A percentile compares a stretch with the other conserved stretches of the same genome.
phyloP scores from a whole-genome alignment of 2,113 vertebrate genomes.

The Heteronetta atricapilla region DNA sequence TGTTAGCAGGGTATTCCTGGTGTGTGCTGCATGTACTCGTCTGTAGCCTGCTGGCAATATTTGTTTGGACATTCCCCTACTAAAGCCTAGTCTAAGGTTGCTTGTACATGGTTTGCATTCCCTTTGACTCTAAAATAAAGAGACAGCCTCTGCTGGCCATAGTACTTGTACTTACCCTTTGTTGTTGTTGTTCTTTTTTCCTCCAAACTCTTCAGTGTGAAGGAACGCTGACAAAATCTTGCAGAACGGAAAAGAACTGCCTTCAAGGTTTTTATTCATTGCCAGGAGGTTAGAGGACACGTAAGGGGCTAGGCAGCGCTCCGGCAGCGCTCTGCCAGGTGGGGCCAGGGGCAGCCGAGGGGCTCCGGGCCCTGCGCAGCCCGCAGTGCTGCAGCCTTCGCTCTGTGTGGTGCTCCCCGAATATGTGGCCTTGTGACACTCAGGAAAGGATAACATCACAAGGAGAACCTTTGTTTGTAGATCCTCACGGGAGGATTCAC shows the following conservation, averaged over 20 bases:
- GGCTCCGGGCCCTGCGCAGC: neutral
- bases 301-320: too few relatives aligned
- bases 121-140: neutral
- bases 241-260: neutral
- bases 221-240: neutral
- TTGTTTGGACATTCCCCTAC: neutral
- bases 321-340: too few relatives aligned
- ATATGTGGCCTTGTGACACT: neutral
- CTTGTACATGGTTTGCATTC: neutral
- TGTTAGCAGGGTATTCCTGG: neutral
- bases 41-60: neutral
- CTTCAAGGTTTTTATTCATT: neutral
- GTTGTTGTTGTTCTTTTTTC: neutral
- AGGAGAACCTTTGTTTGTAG: neutral
- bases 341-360: too few relatives aligned
- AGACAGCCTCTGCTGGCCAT: neutral
- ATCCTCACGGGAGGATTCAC: neutral
- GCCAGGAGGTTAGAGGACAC: neutral
- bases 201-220: neutral
- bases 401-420: neutral
- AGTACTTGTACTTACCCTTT: neutral
- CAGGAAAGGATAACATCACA: neutral
- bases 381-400: neutral
- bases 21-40: rapidly evolving
- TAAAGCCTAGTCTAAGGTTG: neutral